A percentile compares a stretch with the other conserved stretches of the same genome.
phyloP scores from a whole-genome alignment of 2,797 vertebrate genomes.

The Sandelia bainsii region DNA sequence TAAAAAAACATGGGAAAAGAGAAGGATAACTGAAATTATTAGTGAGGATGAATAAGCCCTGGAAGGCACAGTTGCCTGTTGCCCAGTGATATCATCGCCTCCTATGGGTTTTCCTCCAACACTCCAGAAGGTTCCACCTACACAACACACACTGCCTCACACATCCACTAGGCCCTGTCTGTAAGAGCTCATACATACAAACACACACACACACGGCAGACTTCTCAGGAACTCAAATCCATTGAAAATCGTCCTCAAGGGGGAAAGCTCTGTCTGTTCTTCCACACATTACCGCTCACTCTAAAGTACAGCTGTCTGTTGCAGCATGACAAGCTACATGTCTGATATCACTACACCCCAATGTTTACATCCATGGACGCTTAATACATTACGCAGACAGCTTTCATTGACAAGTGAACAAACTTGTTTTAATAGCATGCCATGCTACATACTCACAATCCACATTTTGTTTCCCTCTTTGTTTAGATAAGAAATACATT shows the following conservation, averaged over 20 bases:
- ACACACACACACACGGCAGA: slow-evolving; percentile 45
- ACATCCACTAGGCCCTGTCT: slow-evolving; percentile 64
- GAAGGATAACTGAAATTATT: slow-evolving; percentile 10
- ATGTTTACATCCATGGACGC: neutral
- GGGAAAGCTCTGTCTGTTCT: slow-evolving; percentile 74
- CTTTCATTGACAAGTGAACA: neutral
- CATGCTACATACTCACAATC: no score
- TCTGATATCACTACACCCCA: slow-evolving; percentile 7
- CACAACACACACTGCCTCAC: slow-evolving; percentile 79
- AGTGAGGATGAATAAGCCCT: slow-evolving; percentile 48
- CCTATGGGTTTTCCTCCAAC: slow-evolving; percentile 76
- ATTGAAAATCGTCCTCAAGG: slow-evolving; percentile 64
- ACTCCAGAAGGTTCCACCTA: slow-evolving; percentile 85
- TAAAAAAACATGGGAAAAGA: neutral
- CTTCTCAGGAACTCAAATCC: slow-evolving; percentile 56
- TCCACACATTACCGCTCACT: slow-evolving; percentile 70
- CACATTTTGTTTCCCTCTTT: neutral
- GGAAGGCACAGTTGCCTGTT: slow-evolving; percentile 45
- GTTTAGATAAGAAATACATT: neutral
- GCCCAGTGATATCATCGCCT: slow-evolving; percentile 52
- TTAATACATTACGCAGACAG: neutral
- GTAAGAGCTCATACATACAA: slow-evolving; percentile 33
- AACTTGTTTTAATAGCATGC: neutral
- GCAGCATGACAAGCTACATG: slow-evolving; percentile 14
- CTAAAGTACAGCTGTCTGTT: slow-evolving; percentile 51